These are phyloP conservation scores for Xenopus tropicalis DNA, from an alignment of 2,113 vertebrate genomes.

Conservation along the genomic window UCB_Xtro_10.0 CM004451.2:31039501-31040000, in stretches of 20 bases:
- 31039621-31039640: background rate
- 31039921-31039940: no score
- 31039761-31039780: conserved; percentile 79
- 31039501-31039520: no score
- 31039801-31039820: conserved; percentile 74
- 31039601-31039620: background rate
- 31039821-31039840: background rate
- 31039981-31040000: no score
- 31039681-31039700: conserved; percentile 73
- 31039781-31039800: conserved; percentile 79
- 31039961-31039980: no score
- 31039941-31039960: no score
- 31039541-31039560: background rate
- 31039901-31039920: no score
- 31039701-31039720: conserved; percentile 91
- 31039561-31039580: background rate
- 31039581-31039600: background rate
- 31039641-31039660: background rate
- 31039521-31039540: background rate
- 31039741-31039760: conserved; percentile 91
- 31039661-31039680: conserved; percentile 79
- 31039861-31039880: background rate
- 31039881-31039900: no score
- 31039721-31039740: conserved; percentile 93
- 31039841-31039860: background rate